Base-by-base conservation (phyloP, 23 tunicate genomes). In the Aplidium turbinatum region DNA sequence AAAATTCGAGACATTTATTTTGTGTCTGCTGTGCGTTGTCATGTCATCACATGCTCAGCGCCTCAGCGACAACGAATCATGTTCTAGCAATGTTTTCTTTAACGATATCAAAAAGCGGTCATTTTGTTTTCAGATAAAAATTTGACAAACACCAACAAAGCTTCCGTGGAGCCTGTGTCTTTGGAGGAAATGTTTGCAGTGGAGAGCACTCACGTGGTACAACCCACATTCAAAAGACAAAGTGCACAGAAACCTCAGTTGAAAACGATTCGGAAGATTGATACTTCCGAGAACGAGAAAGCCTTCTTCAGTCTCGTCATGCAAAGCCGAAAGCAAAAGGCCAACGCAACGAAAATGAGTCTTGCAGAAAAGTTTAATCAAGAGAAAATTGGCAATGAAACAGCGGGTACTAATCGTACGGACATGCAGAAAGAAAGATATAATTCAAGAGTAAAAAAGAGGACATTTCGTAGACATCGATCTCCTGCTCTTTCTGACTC, bases 101-200 rank as follows among this genome's bases (percentile, higher is more conserved):
- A n/a, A n/a, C n/a, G n/a, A n/a, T n/a, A n/a, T n/a, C n/a, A n/a
- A n/a, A n/a, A n/a, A n/a, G n/a, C n/a, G n/a, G n/a, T n/a, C n/a
- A n/a, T n/a, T n/a, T n/a, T n/a, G 46, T 47, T 70, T 9, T 2
- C 36, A 70, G 58, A 47, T 3, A 70, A 47, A 47, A 26, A 7
- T 27, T 34, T 7, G 3, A 57, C 32, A 57, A 58, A 61, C 30
- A 71, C 42, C 29, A 42, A 45, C 1, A 80, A 78, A 31, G 2
- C 53, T 20, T 52, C 77, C 24, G 72, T 81, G 56, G 87, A 81
- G 51, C 87, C 87, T 1, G 38, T 81, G 1, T 57, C 87, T 20
- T 81, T 78, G 87, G 61, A 72, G 28, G 87, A 81, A 24, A 31
- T 81, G 1, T 48, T 61, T 16, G 16, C 73, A 29, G 33, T 45